These are phyloP conservation scores for Leptinotarsa tumamoca DNA, from an alignment of 2,888 invertebrate genomes.

Conservation along the genomic window DNA sequence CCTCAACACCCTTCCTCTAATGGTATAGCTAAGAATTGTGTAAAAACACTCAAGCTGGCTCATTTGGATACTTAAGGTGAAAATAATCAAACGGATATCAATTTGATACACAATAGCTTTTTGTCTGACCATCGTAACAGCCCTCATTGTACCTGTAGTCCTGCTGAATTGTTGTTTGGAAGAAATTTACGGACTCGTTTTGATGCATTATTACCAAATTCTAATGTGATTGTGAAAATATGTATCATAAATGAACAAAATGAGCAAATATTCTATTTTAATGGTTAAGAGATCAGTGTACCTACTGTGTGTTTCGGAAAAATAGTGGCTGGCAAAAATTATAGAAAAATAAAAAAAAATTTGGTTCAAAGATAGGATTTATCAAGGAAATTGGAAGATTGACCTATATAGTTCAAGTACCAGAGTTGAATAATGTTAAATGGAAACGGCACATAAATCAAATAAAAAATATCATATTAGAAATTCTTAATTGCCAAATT, in stretches of 20 bases:
- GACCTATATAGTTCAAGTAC: background rate
- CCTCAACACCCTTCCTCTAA: slow-evolving; percentile 21
- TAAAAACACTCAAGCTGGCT: slow-evolving; percentile 22
- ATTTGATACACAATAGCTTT: slow-evolving; percentile 12
- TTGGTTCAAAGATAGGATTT: background rate
- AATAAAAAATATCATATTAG: background rate
- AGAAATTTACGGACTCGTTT: slow-evolving; percentile 21
- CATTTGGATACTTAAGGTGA: slow-evolving; percentile 13
- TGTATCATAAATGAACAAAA: background rate
- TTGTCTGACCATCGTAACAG: background rate
- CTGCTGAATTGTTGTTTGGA: slow-evolving; percentile 9
- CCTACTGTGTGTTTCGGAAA: background rate
- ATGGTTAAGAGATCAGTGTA: background rate
- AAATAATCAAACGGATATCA: background rate
- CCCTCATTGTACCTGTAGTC: slow-evolving; percentile 3
- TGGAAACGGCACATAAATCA: background rate
- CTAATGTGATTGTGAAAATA: background rate
- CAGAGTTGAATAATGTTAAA: background rate
- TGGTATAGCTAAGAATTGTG: slow-evolving; percentile 19
- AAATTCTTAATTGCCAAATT: background rate
- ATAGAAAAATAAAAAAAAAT: background rate
- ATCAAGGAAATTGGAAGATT: background rate
- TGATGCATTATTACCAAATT: slow-evolving; percentile 4
- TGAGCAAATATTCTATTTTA: background rate
- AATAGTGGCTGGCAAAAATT: background rate